A percentile compares a stretch with the other conserved stretches of the same genome.
Conservation (phyloP, 2,113 vertebrate genomes). For the Melospiza melodia region DNA sequence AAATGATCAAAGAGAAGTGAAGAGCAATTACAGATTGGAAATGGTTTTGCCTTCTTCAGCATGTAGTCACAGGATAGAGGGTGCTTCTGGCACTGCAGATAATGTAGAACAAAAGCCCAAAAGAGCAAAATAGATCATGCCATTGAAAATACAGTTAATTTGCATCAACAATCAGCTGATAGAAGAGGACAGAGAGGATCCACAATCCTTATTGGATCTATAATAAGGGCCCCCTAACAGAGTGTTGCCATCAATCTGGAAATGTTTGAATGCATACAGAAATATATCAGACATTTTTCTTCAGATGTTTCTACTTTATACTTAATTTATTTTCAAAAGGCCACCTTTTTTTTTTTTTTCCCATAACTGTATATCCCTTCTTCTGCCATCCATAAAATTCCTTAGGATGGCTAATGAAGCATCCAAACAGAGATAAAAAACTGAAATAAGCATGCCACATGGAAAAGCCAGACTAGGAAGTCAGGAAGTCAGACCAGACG, state of each 20-base stretch:
- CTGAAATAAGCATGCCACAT: accelerated
- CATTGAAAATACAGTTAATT: background rate
- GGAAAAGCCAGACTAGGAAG: background rate
- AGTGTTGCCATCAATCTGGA: background rate
- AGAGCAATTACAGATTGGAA: background rate
- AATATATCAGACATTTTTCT: background rate
- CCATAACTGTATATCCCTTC: background rate
- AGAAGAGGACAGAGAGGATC: background rate
- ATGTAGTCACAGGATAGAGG: background rate
- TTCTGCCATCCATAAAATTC: background rate
- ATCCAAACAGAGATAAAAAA: background rate
- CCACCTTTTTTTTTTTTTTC: background rate
- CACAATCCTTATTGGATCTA: background rate
- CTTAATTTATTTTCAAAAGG: background rate
- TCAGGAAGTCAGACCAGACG: background rate
- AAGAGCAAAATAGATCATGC: background rate
- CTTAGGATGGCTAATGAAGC: background rate
- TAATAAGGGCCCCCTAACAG: background rate
- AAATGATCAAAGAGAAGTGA: background rate
- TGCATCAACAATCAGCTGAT: background rate
- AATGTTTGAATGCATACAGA: background rate
- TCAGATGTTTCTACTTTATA: background rate
- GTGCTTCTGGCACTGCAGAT: background rate
- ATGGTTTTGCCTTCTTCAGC: background rate
- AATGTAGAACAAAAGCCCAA: background rate